A percentile compares a stretch with the other conserved stretches of the same genome.
phyloP scores from a whole-genome alignment of 2,888 invertebrate species.

The Ligdia adustata region DNA sequence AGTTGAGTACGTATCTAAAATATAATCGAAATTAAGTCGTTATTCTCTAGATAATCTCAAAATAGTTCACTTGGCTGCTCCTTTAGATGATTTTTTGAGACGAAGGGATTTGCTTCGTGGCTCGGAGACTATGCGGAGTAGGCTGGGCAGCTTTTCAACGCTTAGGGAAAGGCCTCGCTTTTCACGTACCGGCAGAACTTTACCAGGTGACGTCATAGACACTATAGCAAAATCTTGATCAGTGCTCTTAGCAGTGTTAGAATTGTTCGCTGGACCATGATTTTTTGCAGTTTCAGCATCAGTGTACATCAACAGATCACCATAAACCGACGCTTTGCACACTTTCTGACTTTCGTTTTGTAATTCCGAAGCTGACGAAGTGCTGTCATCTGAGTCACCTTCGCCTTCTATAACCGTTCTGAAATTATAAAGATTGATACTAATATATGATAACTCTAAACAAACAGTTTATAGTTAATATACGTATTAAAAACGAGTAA shows the following conservation, averaged over 20 bases:
- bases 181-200: constrained; percentile 52
- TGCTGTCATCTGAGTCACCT: constrained; percentile 50
- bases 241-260: constrained; percentile 3
- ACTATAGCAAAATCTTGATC: constrained; percentile 21
- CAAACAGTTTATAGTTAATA: not conserved
- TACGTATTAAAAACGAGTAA: not conserved
- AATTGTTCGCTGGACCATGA: constrained; percentile 36
- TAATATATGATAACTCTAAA: not conserved
- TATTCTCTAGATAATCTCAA: too few relatives aligned
- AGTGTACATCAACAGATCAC: constrained; percentile 13
- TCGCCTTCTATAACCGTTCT: constrained; percentile 58
- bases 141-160: constrained; percentile 59
- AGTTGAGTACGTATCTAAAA: constrained; percentile 61
- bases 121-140: constrained; percentile 53
- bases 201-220: constrained; percentile 43
- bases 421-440: constrained; percentile 34
- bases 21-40: constrained; percentile 42
- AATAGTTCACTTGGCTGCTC: constrained; percentile 46
- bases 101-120: constrained; percentile 75
- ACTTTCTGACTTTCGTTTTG: constrained; percentile 27
- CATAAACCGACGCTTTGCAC: constrained; percentile 53
- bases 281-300: constrained; percentile 46
- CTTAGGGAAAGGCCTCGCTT: constrained; percentile 68
- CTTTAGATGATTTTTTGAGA: constrained; percentile 56
- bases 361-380: constrained; percentile 54